Base-by-base conservation (phyloP, 2,113 vertebrate genomes). In the Pteruthius melanotis region DNA sequence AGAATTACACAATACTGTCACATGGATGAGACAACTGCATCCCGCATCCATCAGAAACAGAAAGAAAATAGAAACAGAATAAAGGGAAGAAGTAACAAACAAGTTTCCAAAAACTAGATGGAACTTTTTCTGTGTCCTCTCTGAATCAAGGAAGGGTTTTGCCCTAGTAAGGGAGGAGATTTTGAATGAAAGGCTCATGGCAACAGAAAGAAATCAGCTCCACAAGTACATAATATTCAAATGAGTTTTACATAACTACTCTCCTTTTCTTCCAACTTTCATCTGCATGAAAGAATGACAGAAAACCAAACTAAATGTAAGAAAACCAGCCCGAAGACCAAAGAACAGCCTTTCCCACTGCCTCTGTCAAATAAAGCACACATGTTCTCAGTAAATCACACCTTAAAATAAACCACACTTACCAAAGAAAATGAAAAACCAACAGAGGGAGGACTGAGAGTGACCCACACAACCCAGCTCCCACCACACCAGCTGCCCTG, bases 201-300 rank as follows among this genome's bases (percentile, higher is more conserved):
- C 88, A 92, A 95, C 85, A 90, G 82, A 69, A 95, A 53, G 49
- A 93, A 95, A 95, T 91, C 50, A 91, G 75, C 75, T 93, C 70
- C 50, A 83, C 49, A 59, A 83, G 75, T 86, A 70, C 80, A 19
- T 90, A 59, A 93, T 88, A 94, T 96, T 96, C 83, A 93, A 96
- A 95, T 94, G 82, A 96, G 72, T 77, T 95, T 97, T 96, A 96
- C 44, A 84, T 93, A 96, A 94, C 93, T 75, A 90, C 68, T 65
- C 92, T 91, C 54, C 35, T 70, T 87, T 83, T 85, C 83, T 81
- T 95, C 79, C 93, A 87, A 4, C 17, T 83, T 74, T 63, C 83
- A 82, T 93, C 59, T 90, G 79, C 59, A 45, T 63, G 82, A 85
- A 83, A 85, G 52, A 94, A 65, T 0, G 0, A 35, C 60, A 66